Base-by-base conservation (phyloP, 2,797 vertebrate species). In the Pseudochaenichthys georgianus region DNA sequence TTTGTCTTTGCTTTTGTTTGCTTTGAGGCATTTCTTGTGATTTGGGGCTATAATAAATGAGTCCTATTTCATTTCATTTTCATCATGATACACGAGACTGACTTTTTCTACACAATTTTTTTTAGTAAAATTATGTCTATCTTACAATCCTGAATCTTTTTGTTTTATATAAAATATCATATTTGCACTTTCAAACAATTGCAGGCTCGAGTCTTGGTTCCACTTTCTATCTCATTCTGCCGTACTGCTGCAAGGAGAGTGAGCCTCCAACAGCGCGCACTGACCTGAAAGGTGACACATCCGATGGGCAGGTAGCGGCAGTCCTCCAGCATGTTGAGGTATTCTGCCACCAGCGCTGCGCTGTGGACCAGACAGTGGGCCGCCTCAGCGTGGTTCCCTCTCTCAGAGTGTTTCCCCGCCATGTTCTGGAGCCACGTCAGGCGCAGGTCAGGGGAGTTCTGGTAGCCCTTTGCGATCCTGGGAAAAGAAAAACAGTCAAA, bases 371-470 rank as follows among this genome's bases (percentile, higher is more conserved):
- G 94, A 86, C 97, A 98, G 86, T 98, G 97, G 0, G 97, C 97
- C 0, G 97, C 96, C 88, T 98, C 97, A 0, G 97, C 97, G 0
- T 98, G 97, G 88, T 97, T 97, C 11, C 95, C 96, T 70, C 96
- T 93, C 86, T 96, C 96, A 0, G 95, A 96, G 66, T 98, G 97
- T 60, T 98, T 98, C 9, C 96, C 95, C 0, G 97, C 97, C 97
- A 98, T 98, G 90, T 97, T 98, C 93, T 98, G 97, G 13, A 98
- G 95, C 97, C 97, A 98, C 0, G 97, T 98, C 73, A 98, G 92
- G n/a, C 97, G 95, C 81, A 98, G 87, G 80, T 98, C 97, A 0
- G 97, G 97, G 1, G 97, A 98, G 76, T 96, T 97, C 92, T 98
- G 97, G 93, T 98, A 98, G 61, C 97, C 97, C 68, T 97, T 97